These are phyloP conservation scores for Prionailurus bengalensis DNA, from an alignment of 2,113 vertebrate genomes.

Conservation along the genomic window DNA sequence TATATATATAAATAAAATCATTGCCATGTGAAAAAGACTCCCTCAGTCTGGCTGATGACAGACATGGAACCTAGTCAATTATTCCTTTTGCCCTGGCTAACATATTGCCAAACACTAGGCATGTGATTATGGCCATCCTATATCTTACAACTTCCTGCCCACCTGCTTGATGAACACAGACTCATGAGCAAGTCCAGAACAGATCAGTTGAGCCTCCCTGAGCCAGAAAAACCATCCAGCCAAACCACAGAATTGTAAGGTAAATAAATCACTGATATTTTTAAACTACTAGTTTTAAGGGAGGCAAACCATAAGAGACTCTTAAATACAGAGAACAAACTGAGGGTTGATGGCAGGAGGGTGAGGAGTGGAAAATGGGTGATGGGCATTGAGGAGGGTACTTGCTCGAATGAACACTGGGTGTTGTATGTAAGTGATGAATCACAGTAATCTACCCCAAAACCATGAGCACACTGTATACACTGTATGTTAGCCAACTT, in stretches of 20 bases:
- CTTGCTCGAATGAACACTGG: too few species aligned
- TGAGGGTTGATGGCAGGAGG: too few species aligned
- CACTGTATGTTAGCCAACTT: too few species aligned
- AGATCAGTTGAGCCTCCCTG: background rate
- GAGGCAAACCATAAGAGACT: background rate
- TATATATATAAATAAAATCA: background rate
- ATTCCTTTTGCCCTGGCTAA: background rate
- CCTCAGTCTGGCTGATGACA: background rate
- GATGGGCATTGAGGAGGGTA: too few species aligned
- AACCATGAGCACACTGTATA: too few species aligned
- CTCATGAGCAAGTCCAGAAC: background rate
- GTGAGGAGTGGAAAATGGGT: too few species aligned
- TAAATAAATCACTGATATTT: background rate
- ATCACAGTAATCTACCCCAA: too few species aligned
- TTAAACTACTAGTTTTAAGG: background rate
- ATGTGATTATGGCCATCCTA: too few species aligned
- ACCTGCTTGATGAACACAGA: background rate
- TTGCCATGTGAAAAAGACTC: background rate
- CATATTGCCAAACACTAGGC: background rate
- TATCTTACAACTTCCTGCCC: background rate
- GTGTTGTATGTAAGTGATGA: too few species aligned
- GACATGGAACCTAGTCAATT: background rate
- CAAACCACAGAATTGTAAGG: background rate
- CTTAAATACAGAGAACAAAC: too few species aligned
- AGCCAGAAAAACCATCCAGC: background rate